Conservation (phyloP, 2,888 invertebrate species). For the Pollenia angustigena region DNA sequence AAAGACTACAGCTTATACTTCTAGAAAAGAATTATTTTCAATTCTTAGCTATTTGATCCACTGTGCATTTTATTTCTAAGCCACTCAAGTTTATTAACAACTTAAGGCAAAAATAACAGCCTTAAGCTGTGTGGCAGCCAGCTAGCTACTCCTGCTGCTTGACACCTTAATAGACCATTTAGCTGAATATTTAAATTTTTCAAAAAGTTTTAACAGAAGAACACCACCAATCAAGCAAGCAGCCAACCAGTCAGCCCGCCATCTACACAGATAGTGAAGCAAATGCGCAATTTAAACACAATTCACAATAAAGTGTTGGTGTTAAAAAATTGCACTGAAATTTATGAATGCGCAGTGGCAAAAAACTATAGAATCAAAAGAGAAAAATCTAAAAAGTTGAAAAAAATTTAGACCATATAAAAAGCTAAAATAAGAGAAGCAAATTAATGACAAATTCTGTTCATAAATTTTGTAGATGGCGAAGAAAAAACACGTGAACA, state of each 20-base stretch:
- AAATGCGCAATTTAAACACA: slow-evolving; percentile 41
- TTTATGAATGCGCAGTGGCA: slow-evolving; percentile 62
- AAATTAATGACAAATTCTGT: slow-evolving; percentile 63
- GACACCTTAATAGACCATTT: slow-evolving; percentile 64
- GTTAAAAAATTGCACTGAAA: slow-evolving; percentile 48
- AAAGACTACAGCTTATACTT: too few species aligned
- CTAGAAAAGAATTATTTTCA: background rate
- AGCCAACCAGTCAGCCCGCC: slow-evolving; percentile 15
- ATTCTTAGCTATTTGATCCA: background rate
- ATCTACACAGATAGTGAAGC: slow-evolving; percentile 18
- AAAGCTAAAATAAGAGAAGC: slow-evolving; percentile 36
- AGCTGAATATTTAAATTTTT: slow-evolving; percentile 57
- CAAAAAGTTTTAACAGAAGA: slow-evolving; percentile 31
- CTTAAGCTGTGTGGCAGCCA: slow-evolving; percentile 12
- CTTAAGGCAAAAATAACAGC: slow-evolving; percentile 9
- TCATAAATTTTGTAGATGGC: slow-evolving; percentile 41
- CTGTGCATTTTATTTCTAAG: slow-evolving; percentile 21
- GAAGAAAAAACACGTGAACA: slow-evolving; percentile 3
- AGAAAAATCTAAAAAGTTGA: background rate
- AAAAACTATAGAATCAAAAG: slow-evolving; percentile 30
- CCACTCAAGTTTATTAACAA: slow-evolving; percentile 22
- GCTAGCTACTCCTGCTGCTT: slow-evolving; percentile 55
- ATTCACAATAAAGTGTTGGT: slow-evolving; percentile 44
- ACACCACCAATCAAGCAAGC: background rate
- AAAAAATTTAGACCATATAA: slow-evolving; percentile 15